These are phyloP conservation scores for Macropis europaea DNA, from an alignment of 2,888 invertebrate species.

Conservation along the genomic window DNA sequence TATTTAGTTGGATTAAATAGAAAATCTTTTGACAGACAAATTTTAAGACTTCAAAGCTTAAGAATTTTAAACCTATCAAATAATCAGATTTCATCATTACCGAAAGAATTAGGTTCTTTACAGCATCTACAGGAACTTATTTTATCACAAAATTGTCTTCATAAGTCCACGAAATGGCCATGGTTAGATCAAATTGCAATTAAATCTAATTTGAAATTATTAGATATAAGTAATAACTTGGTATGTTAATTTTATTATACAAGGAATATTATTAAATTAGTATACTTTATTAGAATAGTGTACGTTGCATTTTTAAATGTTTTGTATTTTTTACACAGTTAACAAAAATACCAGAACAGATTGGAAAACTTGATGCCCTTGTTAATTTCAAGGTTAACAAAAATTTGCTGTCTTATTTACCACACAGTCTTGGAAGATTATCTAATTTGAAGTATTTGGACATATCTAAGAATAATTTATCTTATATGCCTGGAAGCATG, in stretches of 20 bases:
- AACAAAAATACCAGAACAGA: slow-evolving; percentile 82
- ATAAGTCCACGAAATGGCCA: slow-evolving; percentile 83
- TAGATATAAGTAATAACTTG: slow-evolving; percentile 86
- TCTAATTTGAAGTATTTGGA: slow-evolving; percentile 81
- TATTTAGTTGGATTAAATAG: slow-evolving; percentile 83
- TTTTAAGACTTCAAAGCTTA: slow-evolving; percentile 85
- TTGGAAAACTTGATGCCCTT: slow-evolving; percentile 84
- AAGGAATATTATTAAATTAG: not conserved
- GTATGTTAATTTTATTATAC: slow-evolving; percentile 69
- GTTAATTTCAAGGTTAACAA: slow-evolving; percentile 84
- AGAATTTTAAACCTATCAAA: slow-evolving; percentile 85
- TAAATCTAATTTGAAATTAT: slow-evolving; percentile 81
- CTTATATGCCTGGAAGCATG: slow-evolving; percentile 83
- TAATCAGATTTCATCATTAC: slow-evolving; percentile 87
- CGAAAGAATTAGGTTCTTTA: slow-evolving; percentile 85
- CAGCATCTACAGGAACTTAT: slow-evolving; percentile 84
- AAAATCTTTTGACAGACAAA: slow-evolving; percentile 86
- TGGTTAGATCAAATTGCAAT: slow-evolving; percentile 84
- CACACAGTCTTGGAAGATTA: slow-evolving; percentile 85
- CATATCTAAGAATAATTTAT: slow-evolving; percentile 82
- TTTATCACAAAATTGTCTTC: slow-evolving; percentile 85
- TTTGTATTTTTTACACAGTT: slow-evolving; percentile 57
- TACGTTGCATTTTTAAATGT: no score
- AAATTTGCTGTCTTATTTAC: slow-evolving; percentile 83
- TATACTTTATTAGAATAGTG: not conserved